Evolutionary conservation across 1,140 invertebrate genomes (phyloP), one percentile per base, ranked within the genome.

Genomic region (Pseudomyrmex cubaensis): DNA sequence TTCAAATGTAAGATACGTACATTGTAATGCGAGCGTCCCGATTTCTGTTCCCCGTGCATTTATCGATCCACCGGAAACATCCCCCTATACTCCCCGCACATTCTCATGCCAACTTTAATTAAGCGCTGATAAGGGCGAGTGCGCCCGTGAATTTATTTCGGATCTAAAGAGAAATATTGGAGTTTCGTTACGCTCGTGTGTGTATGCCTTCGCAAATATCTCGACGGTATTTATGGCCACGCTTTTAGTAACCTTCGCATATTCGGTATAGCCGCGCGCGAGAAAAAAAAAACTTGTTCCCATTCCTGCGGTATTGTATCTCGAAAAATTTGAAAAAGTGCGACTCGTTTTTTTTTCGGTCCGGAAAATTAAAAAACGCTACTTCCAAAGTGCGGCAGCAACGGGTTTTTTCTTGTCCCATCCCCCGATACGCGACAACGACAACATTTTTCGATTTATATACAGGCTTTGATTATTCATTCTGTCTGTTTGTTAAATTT

Each of bases 81-180:
- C 25, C 25, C 25, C 64, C 69, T 56, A 50, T 20, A n/a, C 20
- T 20, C 44, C 48, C 48, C 74, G 48, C 46, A 35, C 35, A 35
- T 35, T 35, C 59, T 77, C 52, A 20, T 78, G 76, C 76, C 57
- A 78, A 78, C 76, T 78, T 78, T 80, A 80, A 80, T 80, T 72
- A 80, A 70, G 54, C 59, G 54, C 52, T 80, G 76, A 80, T 78
- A 72, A 80, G 66, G 44, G 66, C 50, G 20, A 59, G 20, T 61
- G 59, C 66, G 54, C 52, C 64, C 10, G 76, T 4, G 54, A 80
- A 72, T 80, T 80, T 80, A 80, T 80, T 80, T 80, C 46, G 54
- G 46, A 80, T 70, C 22, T 46, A 20, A 72, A 48, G 76, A 72
- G 66, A 72, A 80, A 78, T 69, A 69, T 69, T 57, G 67, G 54